A percentile compares a stretch with the other conserved stretches of the same genome.
These are phyloP conservation scores for Colletes latitarsis DNA, from an alignment of 1,140 invertebrate species.

Conservation along the genomic window DNA sequence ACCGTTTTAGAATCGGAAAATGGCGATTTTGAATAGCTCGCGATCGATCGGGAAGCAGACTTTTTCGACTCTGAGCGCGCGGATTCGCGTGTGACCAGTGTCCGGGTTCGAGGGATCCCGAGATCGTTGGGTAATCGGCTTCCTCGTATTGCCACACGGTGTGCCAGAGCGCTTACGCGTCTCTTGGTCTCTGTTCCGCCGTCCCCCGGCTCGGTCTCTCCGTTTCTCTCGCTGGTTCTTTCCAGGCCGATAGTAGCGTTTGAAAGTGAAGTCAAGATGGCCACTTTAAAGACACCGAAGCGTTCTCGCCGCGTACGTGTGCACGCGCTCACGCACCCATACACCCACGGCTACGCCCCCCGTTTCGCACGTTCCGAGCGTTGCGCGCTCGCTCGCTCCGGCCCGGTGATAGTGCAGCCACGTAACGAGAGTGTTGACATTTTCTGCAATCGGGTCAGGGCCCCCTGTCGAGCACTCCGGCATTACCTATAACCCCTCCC, in stretches of 20 bases:
- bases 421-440: conserved; percentile 79
- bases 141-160: conserved; percentile 76
- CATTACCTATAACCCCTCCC: conserved; percentile 74
- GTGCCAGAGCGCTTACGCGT: conserved; percentile 56
- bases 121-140: conserved; percentile 76
- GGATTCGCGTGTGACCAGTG: conserved; percentile 53
- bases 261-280: conserved; percentile 77
- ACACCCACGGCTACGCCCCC: conserved; percentile 3
- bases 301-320: neutral
- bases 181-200: conserved; percentile 24
- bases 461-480: conserved; percentile 61
- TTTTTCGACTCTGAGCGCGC: neutral
- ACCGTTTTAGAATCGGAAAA: too few relatives aligned
- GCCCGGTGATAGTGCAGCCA: conserved; percentile 67
- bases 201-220: neutral
- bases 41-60: too few relatives aligned
- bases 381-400: conserved; percentile 20
- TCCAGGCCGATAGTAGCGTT: conserved; percentile 48
- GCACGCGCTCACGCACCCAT: neutral
- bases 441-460: conserved; percentile 80
- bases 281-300: conserved; percentile 66
- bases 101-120: conserved; percentile 57
- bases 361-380: conserved; percentile 9
- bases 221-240: neutral
- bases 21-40: too few relatives aligned